Base-by-base conservation (phyloP, 2,113 vertebrate genomes). In the Dromaius novaehollandiae region DNA sequence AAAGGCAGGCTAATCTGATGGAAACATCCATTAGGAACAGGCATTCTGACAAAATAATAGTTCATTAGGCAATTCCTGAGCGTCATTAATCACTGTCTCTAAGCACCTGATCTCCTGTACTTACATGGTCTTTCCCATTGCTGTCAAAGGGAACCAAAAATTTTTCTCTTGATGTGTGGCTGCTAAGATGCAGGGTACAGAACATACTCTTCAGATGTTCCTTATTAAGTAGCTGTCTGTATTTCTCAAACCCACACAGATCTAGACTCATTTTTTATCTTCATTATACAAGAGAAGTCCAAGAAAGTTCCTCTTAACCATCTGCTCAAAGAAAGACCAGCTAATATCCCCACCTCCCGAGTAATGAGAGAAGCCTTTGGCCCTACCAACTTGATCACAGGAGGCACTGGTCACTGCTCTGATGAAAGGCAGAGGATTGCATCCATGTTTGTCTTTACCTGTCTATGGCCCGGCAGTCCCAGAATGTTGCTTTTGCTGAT, bases 151-250 rank as follows among this genome's bases (percentile, higher is more conserved):
- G 65, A 90, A 46, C n/a, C 61, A 69, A 22, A 71, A 40, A 93
- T 94, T 78, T 55, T 88, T 56, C 60, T 86, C 38, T 76, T 1
- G 8, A 84, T 28, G 7, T 3, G 25, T 18, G 28, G 38, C 83
- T 94, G 86, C 88, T 92, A 44, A 91, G 90, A 82, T 48, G 78
- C 61, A 82, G 78, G 48, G 94, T 77, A 94, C 86, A 85, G 90
- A 85, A 95, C 63, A 22, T 89, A 85, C 73, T 82, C 81, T 90
- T 82, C 81, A 76, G 48, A 84, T 77, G 74, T 69, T 90, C 78
- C 61, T 36, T 77, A 60, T 63, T 95, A 89, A 85, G 48, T 10
- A 78, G 66, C 77, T 88, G 56, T 90, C 88, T 89, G 51, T 30
- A 58, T 92, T 92, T 89, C 89, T 95, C 78, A 89, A 87, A 90